phyloP scores from a whole-genome alignment of 2,797 vertebrate species.

The Poecilia gillii region DNA sequence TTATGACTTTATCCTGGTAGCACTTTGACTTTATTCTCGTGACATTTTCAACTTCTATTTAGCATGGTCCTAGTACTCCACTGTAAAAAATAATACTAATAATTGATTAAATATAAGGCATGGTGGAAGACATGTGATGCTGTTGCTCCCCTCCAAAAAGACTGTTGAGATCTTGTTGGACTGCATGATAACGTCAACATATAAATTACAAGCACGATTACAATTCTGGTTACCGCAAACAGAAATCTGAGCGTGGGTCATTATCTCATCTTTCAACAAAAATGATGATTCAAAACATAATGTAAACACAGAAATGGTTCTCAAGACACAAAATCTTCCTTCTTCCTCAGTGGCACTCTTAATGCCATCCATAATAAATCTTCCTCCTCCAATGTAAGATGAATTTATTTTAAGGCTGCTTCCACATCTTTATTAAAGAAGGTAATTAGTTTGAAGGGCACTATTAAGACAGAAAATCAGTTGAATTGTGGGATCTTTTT shows the following conservation, averaged over 20 bases:
- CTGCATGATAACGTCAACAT: not conserved
- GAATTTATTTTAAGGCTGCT: not conserved
- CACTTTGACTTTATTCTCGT: too few relatives aligned
- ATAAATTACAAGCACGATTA: not conserved
- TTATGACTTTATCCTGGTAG: too few relatives aligned
- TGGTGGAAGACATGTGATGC: not conserved
- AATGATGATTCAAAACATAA: not conserved
- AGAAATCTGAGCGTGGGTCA: not conserved
- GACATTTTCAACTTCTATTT: too few relatives aligned
- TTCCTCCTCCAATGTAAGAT: not conserved
- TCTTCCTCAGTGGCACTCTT: not conserved
- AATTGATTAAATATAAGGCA: not conserved
- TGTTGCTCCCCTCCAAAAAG: not conserved
- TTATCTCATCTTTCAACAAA: not conserved
- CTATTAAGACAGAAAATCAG: not conserved
- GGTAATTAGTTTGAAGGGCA: not conserved
- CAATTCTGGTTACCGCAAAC: not conserved
- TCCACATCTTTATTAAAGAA: not conserved
- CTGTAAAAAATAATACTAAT: too few relatives aligned
- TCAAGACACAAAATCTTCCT: not conserved
- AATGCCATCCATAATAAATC: not conserved
- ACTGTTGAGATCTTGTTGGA: not conserved
- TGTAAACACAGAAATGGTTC: not conserved
- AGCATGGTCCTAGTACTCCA: too few relatives aligned
- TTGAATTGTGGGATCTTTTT: not conserved